Evolutionary conservation across 2,113 vertebrate species (phyloP).

Genomic region (Hymenochirus boettgeri): DNA sequence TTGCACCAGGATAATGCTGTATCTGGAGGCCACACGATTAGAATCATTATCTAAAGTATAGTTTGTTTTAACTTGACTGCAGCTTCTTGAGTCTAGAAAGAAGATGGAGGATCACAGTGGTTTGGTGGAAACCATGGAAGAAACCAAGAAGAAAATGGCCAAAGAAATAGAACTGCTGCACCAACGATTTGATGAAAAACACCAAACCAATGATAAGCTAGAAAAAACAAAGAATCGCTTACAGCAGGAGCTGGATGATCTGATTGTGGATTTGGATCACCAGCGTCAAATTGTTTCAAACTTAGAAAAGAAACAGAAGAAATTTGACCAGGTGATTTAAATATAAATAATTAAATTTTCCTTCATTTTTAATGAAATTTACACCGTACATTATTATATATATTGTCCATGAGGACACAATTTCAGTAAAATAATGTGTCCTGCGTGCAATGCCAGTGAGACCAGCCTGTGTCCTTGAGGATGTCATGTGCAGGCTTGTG

Average conservation of each 20-base stretch:
- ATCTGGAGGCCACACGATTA: too few relatives aligned
- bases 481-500: too few relatives aligned
- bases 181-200: conserved; percentile 68
- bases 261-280: conserved; percentile 75
- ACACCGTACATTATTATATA: too few relatives aligned
- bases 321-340: conserved; percentile 80
- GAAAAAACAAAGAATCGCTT: conserved; percentile 70
- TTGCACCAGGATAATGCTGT: too few relatives aligned
- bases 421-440: too few relatives aligned
- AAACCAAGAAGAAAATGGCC: conserved; percentile 71
- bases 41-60: too few relatives aligned
- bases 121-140: conserved; percentile 70
- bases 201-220: conserved; percentile 65
- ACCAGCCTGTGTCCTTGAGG: too few relatives aligned
- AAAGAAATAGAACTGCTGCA: conserved; percentile 69
- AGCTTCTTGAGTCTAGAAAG: conserved; percentile 76
- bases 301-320: conserved; percentile 86
- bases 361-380: too few relatives aligned
- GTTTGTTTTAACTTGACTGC: neutral
- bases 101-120: conserved; percentile 78
- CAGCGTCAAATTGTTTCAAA: conserved; percentile 78
- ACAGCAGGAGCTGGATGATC: conserved; percentile 83
- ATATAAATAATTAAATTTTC: too few relatives aligned
- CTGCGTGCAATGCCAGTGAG: too few relatives aligned
- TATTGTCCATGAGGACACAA: too few relatives aligned